phyloP scores from a whole-genome alignment of 2,113 vertebrate genomes.

The Oncorhynchus masou region DNA sequence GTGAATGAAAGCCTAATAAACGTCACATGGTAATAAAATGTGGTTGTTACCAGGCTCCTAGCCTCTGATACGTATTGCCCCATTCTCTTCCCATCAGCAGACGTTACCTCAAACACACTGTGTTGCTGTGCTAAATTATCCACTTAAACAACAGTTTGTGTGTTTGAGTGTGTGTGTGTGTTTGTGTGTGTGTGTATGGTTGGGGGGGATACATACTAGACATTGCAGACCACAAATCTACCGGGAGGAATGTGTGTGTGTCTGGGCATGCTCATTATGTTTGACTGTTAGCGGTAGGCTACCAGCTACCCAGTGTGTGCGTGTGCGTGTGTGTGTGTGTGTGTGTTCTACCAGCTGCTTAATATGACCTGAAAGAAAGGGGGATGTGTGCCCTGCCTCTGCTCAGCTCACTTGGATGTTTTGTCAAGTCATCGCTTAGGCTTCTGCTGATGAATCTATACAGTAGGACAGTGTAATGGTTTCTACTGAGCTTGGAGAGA shows the following conservation, averaged over 20 bases:
- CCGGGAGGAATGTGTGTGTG: slow-evolving; percentile 80
- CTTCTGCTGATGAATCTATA: too few relatives aligned
- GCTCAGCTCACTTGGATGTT: slow-evolving; percentile 28
- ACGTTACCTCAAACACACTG: slow-evolving; percentile 30
- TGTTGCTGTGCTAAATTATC: slow-evolving; percentile 37
- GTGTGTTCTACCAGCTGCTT: slow-evolving; percentile 37
- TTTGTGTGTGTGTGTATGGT: background rate
- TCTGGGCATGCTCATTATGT: slow-evolving; percentile 75
- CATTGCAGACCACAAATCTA: slow-evolving; percentile 74
- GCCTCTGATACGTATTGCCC: slow-evolving; percentile 7
- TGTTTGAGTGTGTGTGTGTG: background rate
- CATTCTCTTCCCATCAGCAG: slow-evolving; percentile 25
- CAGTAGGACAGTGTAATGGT: too few relatives aligned
- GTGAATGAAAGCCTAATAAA: background rate
- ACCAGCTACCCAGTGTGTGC: too few relatives aligned
- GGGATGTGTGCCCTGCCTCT: background rate
- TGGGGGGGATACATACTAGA: slow-evolving; percentile 66
- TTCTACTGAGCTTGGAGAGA: too few relatives aligned
- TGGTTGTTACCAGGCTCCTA: background rate
- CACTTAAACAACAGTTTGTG: background rate
- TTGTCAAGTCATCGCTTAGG: background rate
- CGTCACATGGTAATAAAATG: background rate
- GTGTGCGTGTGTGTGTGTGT: too few relatives aligned
- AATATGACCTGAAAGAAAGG: slow-evolving; percentile 11
- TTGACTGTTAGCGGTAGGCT: slow-evolving; percentile 47